Conservation (phyloP, 1,140 invertebrate genomes). For the Chironomus tepperi region DNA sequence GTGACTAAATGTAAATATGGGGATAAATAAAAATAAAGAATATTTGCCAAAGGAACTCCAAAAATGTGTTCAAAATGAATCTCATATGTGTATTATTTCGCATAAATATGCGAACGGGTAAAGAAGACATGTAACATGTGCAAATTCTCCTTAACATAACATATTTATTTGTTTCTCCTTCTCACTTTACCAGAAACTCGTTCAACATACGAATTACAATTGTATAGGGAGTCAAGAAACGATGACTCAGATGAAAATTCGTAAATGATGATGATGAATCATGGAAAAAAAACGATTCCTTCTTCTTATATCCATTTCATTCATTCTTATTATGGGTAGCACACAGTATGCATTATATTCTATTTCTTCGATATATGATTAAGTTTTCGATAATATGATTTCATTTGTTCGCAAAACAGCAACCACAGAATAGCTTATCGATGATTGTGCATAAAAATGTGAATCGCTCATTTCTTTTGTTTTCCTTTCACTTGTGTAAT, state of each 20-base stretch:
- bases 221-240: neutral
- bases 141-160: slow-evolving; percentile 5
- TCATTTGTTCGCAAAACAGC: too few species aligned
- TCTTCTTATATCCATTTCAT: neutral
- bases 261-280: neutral
- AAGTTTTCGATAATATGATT: too few species aligned
- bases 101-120: neutral
- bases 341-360: too few species aligned
- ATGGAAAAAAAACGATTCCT: neutral
- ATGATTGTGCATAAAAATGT: too few species aligned
- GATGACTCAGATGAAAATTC: neutral
- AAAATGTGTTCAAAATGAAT: neutral
- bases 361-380: too few species aligned
- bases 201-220: too few species aligned
- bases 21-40: neutral
- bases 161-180: neutral
- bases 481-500: too few species aligned
- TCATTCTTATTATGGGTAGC: too few species aligned
- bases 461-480: too few species aligned
- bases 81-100: neutral
- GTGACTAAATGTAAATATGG: neutral
- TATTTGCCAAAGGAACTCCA: neutral
- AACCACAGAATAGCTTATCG: too few species aligned
- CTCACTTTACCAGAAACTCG: neutral
- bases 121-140: neutral